Conservation (phyloP, 2,113 vertebrate genomes). For the Embiotoca jacksoni region DNA sequence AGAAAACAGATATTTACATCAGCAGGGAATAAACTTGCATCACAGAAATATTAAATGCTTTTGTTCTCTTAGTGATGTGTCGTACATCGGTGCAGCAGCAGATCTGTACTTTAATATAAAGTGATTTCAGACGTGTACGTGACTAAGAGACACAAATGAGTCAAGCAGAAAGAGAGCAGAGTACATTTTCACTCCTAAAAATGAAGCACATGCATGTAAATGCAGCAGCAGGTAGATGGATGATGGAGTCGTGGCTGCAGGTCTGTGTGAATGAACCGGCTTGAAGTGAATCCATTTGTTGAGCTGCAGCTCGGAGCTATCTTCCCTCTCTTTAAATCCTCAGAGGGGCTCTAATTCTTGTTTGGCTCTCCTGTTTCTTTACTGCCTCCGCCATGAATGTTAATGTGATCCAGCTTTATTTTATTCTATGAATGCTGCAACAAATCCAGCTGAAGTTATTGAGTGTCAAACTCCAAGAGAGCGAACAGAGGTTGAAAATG, state of each 20-base stretch:
- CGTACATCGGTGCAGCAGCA: neutral
- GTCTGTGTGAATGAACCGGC: slow-evolving; percentile 1
- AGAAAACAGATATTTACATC: neutral
- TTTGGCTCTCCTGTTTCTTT: slow-evolving; percentile 28
- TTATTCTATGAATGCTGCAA: slow-evolving; percentile 1
- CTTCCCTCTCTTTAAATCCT: slow-evolving; percentile 31
- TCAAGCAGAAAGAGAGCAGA: neutral
- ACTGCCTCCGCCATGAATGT: slow-evolving; percentile 36
- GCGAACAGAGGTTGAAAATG: neutral
- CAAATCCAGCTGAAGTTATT: slow-evolving; percentile 2
- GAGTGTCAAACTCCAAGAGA: neutral
- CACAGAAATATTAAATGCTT: neutral
- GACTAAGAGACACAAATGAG: neutral
- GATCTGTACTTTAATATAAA: neutral
- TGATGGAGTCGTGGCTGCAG: slow-evolving; percentile 2
- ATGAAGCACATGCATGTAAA: neutral
- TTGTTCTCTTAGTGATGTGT: neutral
- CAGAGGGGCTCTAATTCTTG: neutral
- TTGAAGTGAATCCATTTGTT: slow-evolving; percentile 17
- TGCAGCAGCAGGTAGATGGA: neutral
- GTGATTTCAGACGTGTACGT: neutral
- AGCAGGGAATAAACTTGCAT: too few relatives aligned
- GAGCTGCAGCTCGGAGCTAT: slow-evolving; percentile 12
- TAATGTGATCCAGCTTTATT: slow-evolving; percentile 14
- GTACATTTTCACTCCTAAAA: neutral